Evolutionary conservation across 2,113 vertebrate genomes (phyloP).

Genomic region (Lucifuga dentata): DNA sequence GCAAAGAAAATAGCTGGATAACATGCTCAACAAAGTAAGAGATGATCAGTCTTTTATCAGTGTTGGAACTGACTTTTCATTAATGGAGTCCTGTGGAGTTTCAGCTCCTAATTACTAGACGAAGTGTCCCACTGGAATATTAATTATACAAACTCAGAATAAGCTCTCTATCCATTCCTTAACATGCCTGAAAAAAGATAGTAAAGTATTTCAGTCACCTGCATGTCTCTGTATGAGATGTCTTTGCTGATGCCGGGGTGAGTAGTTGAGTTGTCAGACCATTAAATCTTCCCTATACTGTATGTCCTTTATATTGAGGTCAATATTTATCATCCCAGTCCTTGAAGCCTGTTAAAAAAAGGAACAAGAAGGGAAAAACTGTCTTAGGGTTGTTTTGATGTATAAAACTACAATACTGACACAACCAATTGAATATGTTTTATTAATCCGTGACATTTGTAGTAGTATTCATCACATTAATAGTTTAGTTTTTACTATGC

Average conservation of each 20-base stretch:
- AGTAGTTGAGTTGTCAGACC: not conserved
- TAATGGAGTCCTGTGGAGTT: conserved; percentile 69
- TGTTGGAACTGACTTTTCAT: conserved; percentile 62
- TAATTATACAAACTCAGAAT: conserved; percentile 60
- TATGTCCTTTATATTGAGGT: not conserved
- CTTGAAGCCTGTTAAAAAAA: not conserved
- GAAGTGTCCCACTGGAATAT: conserved; percentile 67
- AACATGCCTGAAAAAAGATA: conserved; percentile 25
- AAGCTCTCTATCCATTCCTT: conserved; percentile 36
- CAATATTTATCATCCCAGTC: conserved; percentile 1
- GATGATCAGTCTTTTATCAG: conserved; percentile 70
- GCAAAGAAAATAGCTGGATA: conserved; percentile 42
- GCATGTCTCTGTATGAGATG: not conserved
- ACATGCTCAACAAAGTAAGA: conserved; percentile 44
- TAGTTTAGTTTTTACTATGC: no score
- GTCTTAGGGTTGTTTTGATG: no score
- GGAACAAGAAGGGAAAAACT: no score
- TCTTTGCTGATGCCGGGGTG: not conserved
- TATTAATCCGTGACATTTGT: no score
- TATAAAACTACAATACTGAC: no score
- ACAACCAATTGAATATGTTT: no score
- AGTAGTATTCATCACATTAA: no score
- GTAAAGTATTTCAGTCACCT: not conserved
- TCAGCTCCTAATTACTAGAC: conserved; percentile 64
- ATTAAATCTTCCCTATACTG: conserved; percentile 2